Percentiles rank a stretch among this genome's conserved stretches.
phyloP scores from a whole-genome alignment of 92 coral and sea anemone species.

The Micromussa lordhowensis region DNA sequence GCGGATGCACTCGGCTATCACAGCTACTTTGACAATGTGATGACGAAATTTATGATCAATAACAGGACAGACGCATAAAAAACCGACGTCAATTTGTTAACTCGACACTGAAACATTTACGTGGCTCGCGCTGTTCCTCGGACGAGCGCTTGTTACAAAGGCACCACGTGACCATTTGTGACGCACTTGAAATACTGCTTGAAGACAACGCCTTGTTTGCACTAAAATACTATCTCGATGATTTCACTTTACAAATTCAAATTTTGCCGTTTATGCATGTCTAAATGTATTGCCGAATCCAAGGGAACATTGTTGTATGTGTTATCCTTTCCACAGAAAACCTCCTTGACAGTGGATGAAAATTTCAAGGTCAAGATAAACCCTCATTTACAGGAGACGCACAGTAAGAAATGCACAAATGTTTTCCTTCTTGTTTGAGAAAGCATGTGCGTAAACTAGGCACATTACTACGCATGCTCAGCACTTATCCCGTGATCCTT shows the following conservation, averaged over 20 bases:
- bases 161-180: neutral
- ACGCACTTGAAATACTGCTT: neutral
- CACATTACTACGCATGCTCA: neutral
- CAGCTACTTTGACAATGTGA: too few species aligned
- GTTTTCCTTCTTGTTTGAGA: neutral
- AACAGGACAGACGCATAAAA: too few species aligned
- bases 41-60: too few species aligned
- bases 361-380: conserved; percentile 64
- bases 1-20: too few species aligned
- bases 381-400: conserved; percentile 53
- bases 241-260: neutral
- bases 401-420: conserved; percentile 43
- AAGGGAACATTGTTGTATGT: neutral
- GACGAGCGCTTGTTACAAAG: too few species aligned
- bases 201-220: too few species aligned
- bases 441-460: neutral
- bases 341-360: conserved; percentile 41
- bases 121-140: too few species aligned
- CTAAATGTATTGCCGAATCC: neutral
- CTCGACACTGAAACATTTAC: too few species aligned
- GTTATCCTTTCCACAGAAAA: neutral
- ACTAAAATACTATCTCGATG: too few species aligned
- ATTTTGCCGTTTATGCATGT: neutral
- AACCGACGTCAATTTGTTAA: too few species aligned
- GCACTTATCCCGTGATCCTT: too few species aligned